Evolutionary conservation across 2,797 vertebrate species (phyloP).

Genomic region (Xiphorhynchus erythropygius): DNA sequence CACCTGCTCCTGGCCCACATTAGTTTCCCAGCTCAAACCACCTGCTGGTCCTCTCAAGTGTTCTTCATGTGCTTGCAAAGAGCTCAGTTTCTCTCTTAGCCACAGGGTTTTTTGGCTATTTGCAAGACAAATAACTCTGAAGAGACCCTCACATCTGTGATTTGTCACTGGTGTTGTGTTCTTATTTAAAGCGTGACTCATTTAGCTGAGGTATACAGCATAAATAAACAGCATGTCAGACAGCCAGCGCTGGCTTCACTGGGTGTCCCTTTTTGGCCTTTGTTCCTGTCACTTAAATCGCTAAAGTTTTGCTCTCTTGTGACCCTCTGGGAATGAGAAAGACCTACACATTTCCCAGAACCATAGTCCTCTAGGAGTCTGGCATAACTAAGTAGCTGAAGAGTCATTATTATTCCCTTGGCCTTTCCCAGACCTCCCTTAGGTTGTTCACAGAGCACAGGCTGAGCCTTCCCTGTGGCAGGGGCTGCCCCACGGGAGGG

Average conservation of each 20-base stretch:
- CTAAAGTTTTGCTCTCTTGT: background rate
- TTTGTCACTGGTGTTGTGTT: background rate
- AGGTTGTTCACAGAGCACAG: background rate
- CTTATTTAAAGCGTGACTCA: slow-evolving; percentile 10
- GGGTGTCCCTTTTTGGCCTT: background rate
- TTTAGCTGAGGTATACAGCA: background rate
- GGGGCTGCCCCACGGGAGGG: no score
- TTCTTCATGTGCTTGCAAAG: background rate
- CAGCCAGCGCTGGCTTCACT: background rate
- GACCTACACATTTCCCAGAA: background rate
- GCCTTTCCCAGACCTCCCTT: background rate
- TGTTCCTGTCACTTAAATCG: background rate
- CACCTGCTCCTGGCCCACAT: background rate
- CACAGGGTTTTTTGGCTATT: background rate
- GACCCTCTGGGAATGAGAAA: background rate
- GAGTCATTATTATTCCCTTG: background rate
- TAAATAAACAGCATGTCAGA: background rate
- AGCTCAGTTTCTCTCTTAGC: background rate
- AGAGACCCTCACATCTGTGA: background rate
- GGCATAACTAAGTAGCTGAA: background rate
- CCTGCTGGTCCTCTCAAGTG: background rate
- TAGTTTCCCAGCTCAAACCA: background rate
- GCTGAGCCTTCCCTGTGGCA: background rate
- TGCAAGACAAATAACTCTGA: background rate
- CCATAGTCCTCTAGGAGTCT: background rate